Base-by-base conservation (phyloP, 2,888 invertebrate genomes). In the Biston stratarius region DNA sequence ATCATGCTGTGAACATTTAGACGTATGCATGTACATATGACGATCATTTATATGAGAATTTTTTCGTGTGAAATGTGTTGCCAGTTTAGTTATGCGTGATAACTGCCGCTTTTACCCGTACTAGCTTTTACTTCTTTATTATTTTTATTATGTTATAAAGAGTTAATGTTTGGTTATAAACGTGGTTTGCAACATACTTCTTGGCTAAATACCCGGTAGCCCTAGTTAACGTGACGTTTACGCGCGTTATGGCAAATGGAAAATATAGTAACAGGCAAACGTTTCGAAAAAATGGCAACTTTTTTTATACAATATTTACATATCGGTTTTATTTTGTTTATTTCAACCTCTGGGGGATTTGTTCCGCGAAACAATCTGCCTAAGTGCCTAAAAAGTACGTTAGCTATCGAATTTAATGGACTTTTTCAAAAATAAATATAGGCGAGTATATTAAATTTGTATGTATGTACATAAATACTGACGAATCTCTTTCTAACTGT, bases 31-130 rank as follows among this genome's bases (percentile, higher is more conserved):
- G 1, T 8, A 24, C 24, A 24, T 24, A 51, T 34, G 48, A 12
- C 48, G 11, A 48, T 48, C 47, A 34, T 51, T 51, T 51, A 33
- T 51, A 33, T 36, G 36, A 36, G 34, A 34, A n/a, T 64, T 65
- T 58, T 55, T 48, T 47, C 62, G 58, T 66, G 56, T 68, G 72
- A 66, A 67, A 67, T 62, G 34, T 47, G 42, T 61, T 14, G 36
- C 12, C 9, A 10, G 34, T 53, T 57, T 52, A 61, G 51, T 67
- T 55, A 56, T 56, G 64, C 64, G 64, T 55, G 69, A 61, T 67
- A 56, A 57, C n/a, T n/a, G 47, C 53, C 57, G 48, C 44, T 49
- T 57, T 57, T 15, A 61, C 66, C 66, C 51, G 60, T 57, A 65
- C 65, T 47, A n/a, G 6, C 56, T 67, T 68, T 66, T 67, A 60